Conservation (phyloP, 2,797 vertebrate genomes). For the Kryptolebias ocellatus region DNA sequence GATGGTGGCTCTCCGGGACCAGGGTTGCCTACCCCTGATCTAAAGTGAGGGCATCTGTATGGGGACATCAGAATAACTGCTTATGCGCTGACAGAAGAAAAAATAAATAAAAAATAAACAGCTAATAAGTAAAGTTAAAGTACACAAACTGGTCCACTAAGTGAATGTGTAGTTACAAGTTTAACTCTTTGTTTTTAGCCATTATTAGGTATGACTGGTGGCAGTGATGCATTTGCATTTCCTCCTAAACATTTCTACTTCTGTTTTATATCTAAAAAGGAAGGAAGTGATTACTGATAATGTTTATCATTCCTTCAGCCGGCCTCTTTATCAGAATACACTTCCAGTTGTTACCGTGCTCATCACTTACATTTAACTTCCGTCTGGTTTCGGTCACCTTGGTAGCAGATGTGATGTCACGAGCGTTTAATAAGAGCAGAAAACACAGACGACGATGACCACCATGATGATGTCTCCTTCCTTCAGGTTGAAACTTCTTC, state of each 20-base stretch:
- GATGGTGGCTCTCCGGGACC: too few relatives aligned
- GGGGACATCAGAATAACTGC: too few relatives aligned
- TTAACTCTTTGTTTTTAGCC: too few relatives aligned
- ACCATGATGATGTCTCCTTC: slow-evolving; percentile 32
- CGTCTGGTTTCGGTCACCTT: slow-evolving; percentile 43
- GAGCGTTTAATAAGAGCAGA: slow-evolving; percentile 40
- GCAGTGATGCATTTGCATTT: too few relatives aligned
- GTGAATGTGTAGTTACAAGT: neutral
- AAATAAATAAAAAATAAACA: slow-evolving; percentile 5
- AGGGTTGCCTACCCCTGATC: too few relatives aligned
- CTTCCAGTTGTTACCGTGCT: slow-evolving; percentile 11
- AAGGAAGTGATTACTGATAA: too few relatives aligned
- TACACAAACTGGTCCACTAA: neutral
- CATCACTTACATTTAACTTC: slow-evolving; percentile 63
- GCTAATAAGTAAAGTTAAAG: neutral
- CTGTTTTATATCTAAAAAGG: too few relatives aligned
- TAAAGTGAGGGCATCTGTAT: too few relatives aligned
- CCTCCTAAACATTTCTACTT: too few relatives aligned
- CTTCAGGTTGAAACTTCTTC: slow-evolving; percentile 16
- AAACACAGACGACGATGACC: slow-evolving; percentile 31
- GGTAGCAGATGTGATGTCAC: slow-evolving; percentile 39
- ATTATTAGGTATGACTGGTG: too few relatives aligned
- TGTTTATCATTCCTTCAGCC: neutral
- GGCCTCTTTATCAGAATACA: neutral
- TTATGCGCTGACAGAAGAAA: too few relatives aligned